Conservation (phyloP, 2,113 vertebrate genomes). For the Bubo bubo region DNA sequence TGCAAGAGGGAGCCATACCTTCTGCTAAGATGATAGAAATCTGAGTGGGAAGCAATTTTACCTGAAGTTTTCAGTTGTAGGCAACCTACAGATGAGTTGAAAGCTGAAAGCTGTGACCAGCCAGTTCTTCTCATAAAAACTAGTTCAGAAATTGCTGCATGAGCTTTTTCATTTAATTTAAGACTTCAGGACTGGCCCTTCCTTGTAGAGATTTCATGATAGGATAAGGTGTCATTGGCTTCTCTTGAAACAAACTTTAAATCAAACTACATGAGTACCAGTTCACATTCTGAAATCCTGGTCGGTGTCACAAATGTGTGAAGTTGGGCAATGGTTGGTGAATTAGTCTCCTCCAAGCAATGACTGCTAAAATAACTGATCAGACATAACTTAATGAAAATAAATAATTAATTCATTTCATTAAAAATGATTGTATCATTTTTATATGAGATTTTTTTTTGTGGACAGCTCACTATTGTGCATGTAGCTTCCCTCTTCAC, state of each 20-base stretch:
- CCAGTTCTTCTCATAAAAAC: not conserved
- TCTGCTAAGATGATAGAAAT: not conserved
- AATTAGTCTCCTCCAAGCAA: not conserved
- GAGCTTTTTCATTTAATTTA: not conserved
- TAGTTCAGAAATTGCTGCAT: not conserved
- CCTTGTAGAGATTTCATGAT: not conserved
- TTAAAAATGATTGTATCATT: not conserved
- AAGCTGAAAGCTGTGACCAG: not conserved
- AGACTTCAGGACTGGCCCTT: not conserved
- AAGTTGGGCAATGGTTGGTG: not conserved
- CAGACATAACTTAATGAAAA: not conserved
- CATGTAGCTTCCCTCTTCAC: not conserved
- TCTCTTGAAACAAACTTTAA: not conserved
- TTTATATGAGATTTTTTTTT: not conserved
- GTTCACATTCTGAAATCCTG: not conserved
- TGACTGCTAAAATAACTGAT: not conserved
- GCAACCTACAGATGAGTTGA: not conserved
- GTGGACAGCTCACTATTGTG: not conserved
- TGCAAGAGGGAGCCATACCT: not conserved
- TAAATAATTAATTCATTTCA: not conserved
- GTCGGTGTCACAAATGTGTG: not conserved
- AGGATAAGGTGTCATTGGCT: not conserved
- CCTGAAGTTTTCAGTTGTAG: not conserved
- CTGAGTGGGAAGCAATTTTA: not conserved
- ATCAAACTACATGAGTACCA: not conserved